phyloP scores from a whole-genome alignment of 2,888 invertebrate species.

The Eugnorisma glareosa region DNA sequence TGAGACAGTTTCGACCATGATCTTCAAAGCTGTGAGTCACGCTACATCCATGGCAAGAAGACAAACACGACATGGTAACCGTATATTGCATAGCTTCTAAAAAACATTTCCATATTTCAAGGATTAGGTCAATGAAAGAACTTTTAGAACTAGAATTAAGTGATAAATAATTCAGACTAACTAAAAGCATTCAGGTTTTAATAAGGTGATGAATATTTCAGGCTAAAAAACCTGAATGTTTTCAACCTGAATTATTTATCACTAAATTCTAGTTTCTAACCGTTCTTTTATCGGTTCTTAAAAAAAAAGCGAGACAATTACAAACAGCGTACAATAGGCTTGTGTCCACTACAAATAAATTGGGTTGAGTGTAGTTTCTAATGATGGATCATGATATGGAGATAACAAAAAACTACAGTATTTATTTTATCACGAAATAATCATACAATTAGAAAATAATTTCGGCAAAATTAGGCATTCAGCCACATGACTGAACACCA shows the following conservation, averaged over 20 bases:
- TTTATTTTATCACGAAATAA: no score
- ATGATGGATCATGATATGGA: neutral
- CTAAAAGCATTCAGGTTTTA: conserved; percentile 1
- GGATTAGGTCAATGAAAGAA: neutral
- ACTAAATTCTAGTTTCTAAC: conserved; percentile 5
- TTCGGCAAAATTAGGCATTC: neutral
- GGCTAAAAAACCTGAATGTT: neutral
- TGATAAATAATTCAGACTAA: neutral
- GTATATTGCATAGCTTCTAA: conserved; percentile 17
- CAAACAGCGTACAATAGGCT: neutral
- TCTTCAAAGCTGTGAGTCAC: conserved; percentile 45
- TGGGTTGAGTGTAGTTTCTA: neutral
- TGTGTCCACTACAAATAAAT: neutral
- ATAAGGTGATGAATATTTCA: neutral
- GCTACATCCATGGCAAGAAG: conserved; percentile 22
- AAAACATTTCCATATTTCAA: conserved; percentile 19
- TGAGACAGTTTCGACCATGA: conserved; percentile 34
- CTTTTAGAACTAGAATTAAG: neutral
- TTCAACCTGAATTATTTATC: neutral
- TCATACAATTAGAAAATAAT: no score
- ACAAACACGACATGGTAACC: conserved; percentile 34
- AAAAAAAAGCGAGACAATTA: neutral
- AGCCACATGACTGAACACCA: neutral
- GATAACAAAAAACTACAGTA: neutral
- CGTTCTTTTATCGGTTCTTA: neutral